phyloP scores from a whole-genome alignment of 2,797 vertebrate species.

The Tragopan temminckii region DNA sequence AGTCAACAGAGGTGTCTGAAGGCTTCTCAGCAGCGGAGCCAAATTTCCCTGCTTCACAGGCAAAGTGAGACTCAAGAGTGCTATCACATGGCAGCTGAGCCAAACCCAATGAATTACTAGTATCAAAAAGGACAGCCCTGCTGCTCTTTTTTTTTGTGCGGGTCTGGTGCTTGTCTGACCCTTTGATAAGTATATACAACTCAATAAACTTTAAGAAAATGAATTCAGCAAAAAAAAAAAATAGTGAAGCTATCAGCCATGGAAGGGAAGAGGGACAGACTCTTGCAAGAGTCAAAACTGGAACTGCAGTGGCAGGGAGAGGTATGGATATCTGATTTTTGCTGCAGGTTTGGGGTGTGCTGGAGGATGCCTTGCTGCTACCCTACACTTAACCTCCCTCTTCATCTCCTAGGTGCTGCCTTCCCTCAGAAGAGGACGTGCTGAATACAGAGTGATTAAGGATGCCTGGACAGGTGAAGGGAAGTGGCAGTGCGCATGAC shows the following conservation, averaged over 20 bases:
- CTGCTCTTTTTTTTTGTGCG: constrained; percentile 1
- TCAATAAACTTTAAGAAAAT: constrained; percentile 19
- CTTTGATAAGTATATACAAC: constrained; percentile 9
- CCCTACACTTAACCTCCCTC: neutral
- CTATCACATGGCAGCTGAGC: constrained; percentile 5
- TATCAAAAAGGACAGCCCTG: neutral
- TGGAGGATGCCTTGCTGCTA: neutral
- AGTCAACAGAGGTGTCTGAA: neutral
- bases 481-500: accelerated
- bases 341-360: neutral
- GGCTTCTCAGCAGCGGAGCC: neutral
- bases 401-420: neutral
- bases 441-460: accelerated
- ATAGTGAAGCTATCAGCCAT: neutral
- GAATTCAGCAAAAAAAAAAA: neutral
- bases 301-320: neutral
- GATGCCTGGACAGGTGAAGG: neutral
- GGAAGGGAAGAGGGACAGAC: neutral
- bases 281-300: neutral
- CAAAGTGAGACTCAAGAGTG: neutral
- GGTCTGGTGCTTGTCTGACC: constrained; percentile 4
- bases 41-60: neutral
- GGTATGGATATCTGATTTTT: accelerated
- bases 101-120: neutral
- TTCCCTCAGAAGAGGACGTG: neutral